Conservation (phyloP, 2,113 vertebrate species). For the Channa argus region DNA sequence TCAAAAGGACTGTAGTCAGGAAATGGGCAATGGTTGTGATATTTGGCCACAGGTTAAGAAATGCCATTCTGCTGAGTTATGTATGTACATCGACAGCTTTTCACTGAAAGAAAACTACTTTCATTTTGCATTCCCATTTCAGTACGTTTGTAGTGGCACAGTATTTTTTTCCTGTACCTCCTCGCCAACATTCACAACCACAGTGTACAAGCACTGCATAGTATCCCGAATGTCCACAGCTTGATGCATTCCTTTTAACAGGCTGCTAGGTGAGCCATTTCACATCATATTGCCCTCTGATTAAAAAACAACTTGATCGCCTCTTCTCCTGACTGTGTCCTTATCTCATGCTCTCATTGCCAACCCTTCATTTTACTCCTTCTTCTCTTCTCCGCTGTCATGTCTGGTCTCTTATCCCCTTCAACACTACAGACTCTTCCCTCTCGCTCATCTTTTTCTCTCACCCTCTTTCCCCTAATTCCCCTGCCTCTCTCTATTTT, state of each 20-base stretch:
- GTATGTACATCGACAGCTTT: slow-evolving; percentile 14
- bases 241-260: slow-evolving; percentile 37
- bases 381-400: slow-evolving; percentile 39
- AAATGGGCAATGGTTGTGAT: slow-evolving; percentile 39
- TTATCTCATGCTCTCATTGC: slow-evolving; percentile 44
- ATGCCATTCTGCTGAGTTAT: slow-evolving; percentile 13
- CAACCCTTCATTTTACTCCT: slow-evolving; percentile 36
- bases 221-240: slow-evolving; percentile 15
- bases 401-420: slow-evolving; percentile 49
- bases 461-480: slow-evolving; percentile 49
- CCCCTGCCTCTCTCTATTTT: slow-evolving; percentile 66
- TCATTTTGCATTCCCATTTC: slow-evolving; percentile 27
- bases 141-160: slow-evolving; percentile 1
- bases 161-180: not conserved
- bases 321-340: slow-evolving; percentile 35
- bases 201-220: not conserved
- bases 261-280: slow-evolving; percentile 38
- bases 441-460: slow-evolving; percentile 51
- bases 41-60: slow-evolving; percentile 33
- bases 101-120: slow-evolving; percentile 5
- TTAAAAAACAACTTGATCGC: slow-evolving; percentile 63
- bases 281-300: slow-evolving; percentile 47
- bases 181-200: not conserved
- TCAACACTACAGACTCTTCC: slow-evolving; percentile 56
- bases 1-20: slow-evolving; percentile 40